Evolutionary conservation across 2,888 invertebrate genomes (phyloP), one percentile per base, ranked within the genome.

Genomic region (Syritta pipiens): DNA sequence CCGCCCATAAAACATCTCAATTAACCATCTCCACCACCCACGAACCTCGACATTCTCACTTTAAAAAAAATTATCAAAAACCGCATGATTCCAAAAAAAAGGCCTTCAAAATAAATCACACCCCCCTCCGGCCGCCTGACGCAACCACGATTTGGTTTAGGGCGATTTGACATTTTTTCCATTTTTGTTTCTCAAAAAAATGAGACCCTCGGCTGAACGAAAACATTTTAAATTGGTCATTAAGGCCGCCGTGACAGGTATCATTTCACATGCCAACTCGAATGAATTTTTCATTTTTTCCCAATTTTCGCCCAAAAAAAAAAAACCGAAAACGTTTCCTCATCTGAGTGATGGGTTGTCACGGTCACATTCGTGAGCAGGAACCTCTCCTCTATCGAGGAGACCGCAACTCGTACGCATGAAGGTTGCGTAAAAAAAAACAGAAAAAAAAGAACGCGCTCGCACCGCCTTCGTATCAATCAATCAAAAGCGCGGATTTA

Each of bases 261-360:
- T 76, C 76, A 76, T 76, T 77, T 77, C 46, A 76, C 55, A 60
- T 65, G 65, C 48, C 77, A 72, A 53, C 65, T 55, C 53, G 53
- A 42, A 65, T 63, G 37, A 14, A 17, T 37, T 14, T 37, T 37
- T 37, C 37, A 37, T 44, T 44, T 51, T 19, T 10, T 14, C n/a
- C 32, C 35, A 3, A 55, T 40, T 32, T 55, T 20, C 14, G n/a
- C 37, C 14, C 17, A 65, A 55, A 57, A 22, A 26, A 28, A 51
- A 46, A 22, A 40, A 63, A 30, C 1, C 14, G n/a, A n/a, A n/a
- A 46, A 10, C 17, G 32, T 68, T 55, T 55, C 51, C 51, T 63
- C 44, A 46, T 71, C 40, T 37, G 68, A 69, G 51, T 77, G 76
- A 71, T 53, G 37, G 59, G 19, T 59, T 59, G 71, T 71, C 76